Percentiles rank a stretch among this genome's conserved stretches.
These are phyloP conservation scores for Mesocentrotus franciscanus DNA, from an alignment of 53 echinoderm and acorn worm species.

Conservation along the genomic window DNA sequence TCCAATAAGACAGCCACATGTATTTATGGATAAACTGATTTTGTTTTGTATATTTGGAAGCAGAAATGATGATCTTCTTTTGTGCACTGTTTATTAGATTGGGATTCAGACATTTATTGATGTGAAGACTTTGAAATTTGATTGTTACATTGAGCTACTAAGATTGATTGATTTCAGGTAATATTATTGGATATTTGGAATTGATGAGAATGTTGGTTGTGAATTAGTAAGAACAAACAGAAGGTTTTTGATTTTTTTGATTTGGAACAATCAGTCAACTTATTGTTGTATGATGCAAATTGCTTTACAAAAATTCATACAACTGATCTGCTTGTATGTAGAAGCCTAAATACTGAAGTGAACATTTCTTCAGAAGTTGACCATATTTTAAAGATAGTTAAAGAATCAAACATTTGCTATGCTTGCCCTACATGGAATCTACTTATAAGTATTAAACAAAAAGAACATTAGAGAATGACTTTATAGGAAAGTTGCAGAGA, in stretches of 20 bases:
- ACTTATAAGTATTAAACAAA: too few species aligned
- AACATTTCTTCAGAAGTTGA: too few species aligned
- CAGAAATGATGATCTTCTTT: neutral
- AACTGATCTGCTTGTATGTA: too few species aligned
- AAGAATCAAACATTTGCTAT: too few species aligned
- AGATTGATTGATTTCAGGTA: neutral
- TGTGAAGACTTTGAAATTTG: neutral
- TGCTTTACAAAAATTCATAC: too few species aligned
- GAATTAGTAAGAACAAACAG: too few species aligned
- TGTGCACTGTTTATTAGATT: neutral
- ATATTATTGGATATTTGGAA: neutral
- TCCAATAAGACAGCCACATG: neutral
- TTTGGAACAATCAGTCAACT: neutral
- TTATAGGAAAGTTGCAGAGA: neutral
- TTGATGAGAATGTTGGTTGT: too few species aligned
- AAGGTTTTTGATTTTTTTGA: neutral
- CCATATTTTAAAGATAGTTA: too few species aligned
- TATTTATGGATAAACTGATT: neutral
- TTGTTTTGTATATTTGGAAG: neutral
- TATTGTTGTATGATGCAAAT: too few species aligned
- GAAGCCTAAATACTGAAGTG: too few species aligned
- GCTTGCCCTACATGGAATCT: too few species aligned
- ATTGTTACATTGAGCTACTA: neutral
- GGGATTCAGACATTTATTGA: neutral
- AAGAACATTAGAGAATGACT: neutral